A percentile compares a stretch with the other conserved stretches of the same genome.
phyloP scores from a whole-genome alignment of 2,797 vertebrate genomes.

The Argentina silus region DNA sequence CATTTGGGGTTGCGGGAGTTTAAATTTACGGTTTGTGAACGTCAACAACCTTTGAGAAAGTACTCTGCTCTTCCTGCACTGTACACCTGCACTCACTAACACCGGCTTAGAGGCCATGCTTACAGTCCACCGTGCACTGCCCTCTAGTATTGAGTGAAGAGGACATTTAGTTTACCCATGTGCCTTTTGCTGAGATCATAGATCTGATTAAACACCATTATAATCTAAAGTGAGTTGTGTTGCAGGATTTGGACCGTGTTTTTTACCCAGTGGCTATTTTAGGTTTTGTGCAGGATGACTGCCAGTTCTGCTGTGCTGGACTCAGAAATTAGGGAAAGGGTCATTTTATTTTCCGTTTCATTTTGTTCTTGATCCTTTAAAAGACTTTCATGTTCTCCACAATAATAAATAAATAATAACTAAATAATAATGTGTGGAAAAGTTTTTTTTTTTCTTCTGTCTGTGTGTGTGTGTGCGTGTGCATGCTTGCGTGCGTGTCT shows the following conservation, averaged over 20 bases:
- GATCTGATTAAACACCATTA: not conserved
- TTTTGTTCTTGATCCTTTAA: not conserved
- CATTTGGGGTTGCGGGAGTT: constrained; percentile 28
- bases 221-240: not conserved
- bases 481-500: too few species aligned
- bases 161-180: not conserved
- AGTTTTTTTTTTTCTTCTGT: too few species aligned
- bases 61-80: not conserved
- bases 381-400: not conserved
- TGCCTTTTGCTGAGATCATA: not conserved
- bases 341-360: not conserved
- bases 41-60: not conserved
- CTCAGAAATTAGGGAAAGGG: not conserved
- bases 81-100: constrained; percentile 2
- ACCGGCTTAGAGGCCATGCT: not conserved
- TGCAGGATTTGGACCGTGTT: not conserved
- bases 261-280: not conserved
- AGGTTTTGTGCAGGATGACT: not conserved
- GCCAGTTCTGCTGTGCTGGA: not conserved
- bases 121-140: not conserved
- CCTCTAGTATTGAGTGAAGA: not conserved
- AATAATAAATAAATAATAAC: too few species aligned
- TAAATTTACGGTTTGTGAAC: not conserved
- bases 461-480: too few species aligned
- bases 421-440: not conserved